Evolutionary conservation across 2,888 invertebrate species (phyloP).

Genomic region (Hoplodrina blanda): DNA sequence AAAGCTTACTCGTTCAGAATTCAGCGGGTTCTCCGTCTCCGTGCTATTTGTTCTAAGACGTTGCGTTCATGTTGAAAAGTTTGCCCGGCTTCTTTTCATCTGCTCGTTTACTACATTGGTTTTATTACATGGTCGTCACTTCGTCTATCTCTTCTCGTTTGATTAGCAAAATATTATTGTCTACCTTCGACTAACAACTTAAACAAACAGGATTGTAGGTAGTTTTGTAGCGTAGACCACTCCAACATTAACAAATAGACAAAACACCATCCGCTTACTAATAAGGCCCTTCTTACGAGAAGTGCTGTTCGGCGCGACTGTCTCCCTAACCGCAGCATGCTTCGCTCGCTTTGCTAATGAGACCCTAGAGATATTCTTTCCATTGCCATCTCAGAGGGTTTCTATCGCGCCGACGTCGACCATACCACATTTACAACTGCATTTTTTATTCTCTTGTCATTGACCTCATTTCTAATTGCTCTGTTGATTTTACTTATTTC

Average conservation of each 20-base stretch:
- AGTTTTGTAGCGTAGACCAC: conserved; percentile 35
- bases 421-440: conserved; percentile 50
- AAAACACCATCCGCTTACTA: conserved; percentile 63
- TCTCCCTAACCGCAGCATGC: conserved; percentile 70
- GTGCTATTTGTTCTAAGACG: conserved; percentile 50
- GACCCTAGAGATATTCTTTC: conserved; percentile 73
- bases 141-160: conserved; percentile 43
- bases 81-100: conserved; percentile 42
- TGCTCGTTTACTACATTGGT: conserved; percentile 51
- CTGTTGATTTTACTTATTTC: conserved; percentile 46
- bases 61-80: conserved; percentile 54
- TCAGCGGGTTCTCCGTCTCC: conserved; percentile 20
- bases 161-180: conserved; percentile 41
- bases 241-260: conserved; percentile 56
- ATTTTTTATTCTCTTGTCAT: conserved; percentile 61
- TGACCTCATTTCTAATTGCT: conserved; percentile 65
- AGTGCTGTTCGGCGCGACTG: conserved; percentile 65
- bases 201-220: conserved; percentile 22
- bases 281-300: conserved; percentile 68
- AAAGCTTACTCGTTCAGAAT: conserved; percentile 50
- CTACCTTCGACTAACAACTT: conserved; percentile 31
- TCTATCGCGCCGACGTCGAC: conserved; percentile 45
- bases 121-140: conserved; percentile 57
- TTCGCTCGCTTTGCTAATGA: conserved; percentile 77
- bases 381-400: conserved; percentile 65